phyloP scores from a whole-genome alignment of 37 sponge, comb jelly and placozoan species.

The Dysidea cf. avara region DNA sequence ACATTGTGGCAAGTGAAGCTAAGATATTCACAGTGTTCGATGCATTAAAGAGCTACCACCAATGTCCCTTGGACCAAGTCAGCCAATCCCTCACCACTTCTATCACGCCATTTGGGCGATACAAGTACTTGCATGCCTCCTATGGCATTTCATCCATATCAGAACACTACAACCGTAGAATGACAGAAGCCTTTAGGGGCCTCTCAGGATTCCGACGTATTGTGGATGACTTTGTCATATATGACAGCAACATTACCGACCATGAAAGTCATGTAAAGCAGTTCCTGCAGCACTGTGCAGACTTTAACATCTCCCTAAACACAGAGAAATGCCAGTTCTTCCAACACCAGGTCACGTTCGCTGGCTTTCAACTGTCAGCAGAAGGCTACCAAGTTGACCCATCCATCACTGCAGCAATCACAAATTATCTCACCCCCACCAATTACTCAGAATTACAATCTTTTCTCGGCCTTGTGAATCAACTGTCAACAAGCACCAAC shows the following conservation, averaged over 20 bases:
- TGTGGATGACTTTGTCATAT: too few species aligned
- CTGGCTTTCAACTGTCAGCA: too few species aligned
- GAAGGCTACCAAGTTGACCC: too few species aligned
- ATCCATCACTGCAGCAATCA: too few species aligned
- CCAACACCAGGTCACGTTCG: slow-evolving; percentile 3
- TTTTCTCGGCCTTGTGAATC: too few species aligned
- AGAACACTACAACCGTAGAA: too few species aligned
- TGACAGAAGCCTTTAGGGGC: background rate
- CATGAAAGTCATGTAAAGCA: slow-evolving; percentile 14
- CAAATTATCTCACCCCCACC: slow-evolving; percentile 14
- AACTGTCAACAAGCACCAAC: slow-evolving; percentile 14
- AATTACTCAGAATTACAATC: slow-evolving; percentile 16
- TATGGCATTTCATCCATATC: too few species aligned
- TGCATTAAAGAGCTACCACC: slow-evolving; percentile 1
- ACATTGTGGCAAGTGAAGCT: too few species aligned
- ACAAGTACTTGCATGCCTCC: too few species aligned
- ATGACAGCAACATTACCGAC: too few species aligned
- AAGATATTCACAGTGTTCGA: background rate
- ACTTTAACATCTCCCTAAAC: slow-evolving; percentile 24
- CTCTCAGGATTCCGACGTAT: background rate
- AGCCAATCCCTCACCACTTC: background rate
- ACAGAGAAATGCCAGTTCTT: slow-evolving; percentile 4
- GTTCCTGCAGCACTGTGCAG: slow-evolving; percentile 23
- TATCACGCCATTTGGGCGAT: too few species aligned
- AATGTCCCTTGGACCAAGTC: background rate